Evolutionary conservation across 2,113 vertebrate species (phyloP), one percentile per base, ranked within the genome.

Genomic region (Donacobius atricapilla): DNA sequence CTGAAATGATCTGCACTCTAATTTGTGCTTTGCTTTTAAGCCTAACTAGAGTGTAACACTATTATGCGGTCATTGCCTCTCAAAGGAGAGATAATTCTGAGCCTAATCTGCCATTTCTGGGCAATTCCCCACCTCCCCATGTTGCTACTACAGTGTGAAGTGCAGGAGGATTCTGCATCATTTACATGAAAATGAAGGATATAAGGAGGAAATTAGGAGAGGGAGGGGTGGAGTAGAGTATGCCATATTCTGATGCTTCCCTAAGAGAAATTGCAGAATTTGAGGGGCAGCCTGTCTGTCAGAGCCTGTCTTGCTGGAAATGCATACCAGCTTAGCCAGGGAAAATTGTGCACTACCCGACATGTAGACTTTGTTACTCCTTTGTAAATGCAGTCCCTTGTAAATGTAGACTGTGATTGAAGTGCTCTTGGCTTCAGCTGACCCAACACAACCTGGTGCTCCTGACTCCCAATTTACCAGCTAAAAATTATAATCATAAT

Each of bases 31-130:
- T 94, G 70, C 57, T 81, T 96, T 92, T 78, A 84, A 94, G 37
- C 58, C 68, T 96, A 92, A 87, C 68, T 82, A 90, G 60, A 92
- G 61, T 76, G 50, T 94, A 97, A 80, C 53, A 4, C 57, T 42
- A 45, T 94, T 91, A 79, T 13, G 66, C 2, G 15, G 65, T 42
- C 78, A 94, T 57, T 85, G 37, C 81, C 30, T 89, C 80, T 90
- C 93, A 91, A 73, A 87, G 54, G 86, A 89, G 89, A 53, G 84
- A 94, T 82, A 91, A 83, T 83, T 84, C 47, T 79, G 48, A 69
- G 92, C 42, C 51, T 92, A 87, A 88, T 87, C 31, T 72, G 87
- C n/a, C 50, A 61, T 77, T 96, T 94, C 68, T 83, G 47, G 13
- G 11, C 7, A 14, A 7, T 48, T 23, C 40, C 40, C 40, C 40